Percentiles rank a stretch among this genome's conserved stretches.
These are phyloP conservation scores for Elmis aenea DNA, from an alignment of 2,888 invertebrate species.

Conservation along the genomic window DNA sequence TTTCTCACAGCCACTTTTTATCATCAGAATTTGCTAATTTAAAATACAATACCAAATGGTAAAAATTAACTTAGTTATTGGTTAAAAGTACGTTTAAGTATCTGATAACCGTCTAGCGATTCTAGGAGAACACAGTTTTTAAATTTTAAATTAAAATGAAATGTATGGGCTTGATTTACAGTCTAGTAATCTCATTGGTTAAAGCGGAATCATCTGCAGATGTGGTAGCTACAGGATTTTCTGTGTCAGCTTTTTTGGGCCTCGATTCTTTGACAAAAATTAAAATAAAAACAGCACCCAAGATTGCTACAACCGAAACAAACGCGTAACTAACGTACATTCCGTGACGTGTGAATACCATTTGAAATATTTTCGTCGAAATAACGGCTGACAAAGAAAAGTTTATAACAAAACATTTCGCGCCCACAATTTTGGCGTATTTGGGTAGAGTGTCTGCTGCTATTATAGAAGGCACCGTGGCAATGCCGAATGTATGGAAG, in stretches of 20 bases:
- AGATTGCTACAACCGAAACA: slow-evolving; percentile 11
- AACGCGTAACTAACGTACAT: slow-evolving; percentile 20
- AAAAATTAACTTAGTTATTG: too few species aligned
- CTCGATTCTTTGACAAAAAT: slow-evolving; percentile 4
- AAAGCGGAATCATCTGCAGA: too few species aligned
- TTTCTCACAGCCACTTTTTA: too few species aligned
- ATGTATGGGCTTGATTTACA: too few species aligned
- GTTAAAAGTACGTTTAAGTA: too few species aligned
- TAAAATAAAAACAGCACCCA: slow-evolving; percentile 1
- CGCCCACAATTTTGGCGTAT: slow-evolving; percentile 13
- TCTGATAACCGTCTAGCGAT: too few species aligned
- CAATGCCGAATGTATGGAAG: slow-evolving; percentile 24
- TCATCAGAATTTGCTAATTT: too few species aligned
- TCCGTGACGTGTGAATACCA: slow-evolving; percentile 20
- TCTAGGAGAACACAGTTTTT: too few species aligned
- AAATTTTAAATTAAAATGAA: too few species aligned
- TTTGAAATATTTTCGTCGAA: slow-evolving; percentile 28
- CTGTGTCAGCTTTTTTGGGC: neutral
- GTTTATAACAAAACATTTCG: slow-evolving; percentile 22
- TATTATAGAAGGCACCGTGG: slow-evolving; percentile 18
- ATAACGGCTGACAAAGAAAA: slow-evolving; percentile 27
- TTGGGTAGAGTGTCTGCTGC: slow-evolving; percentile 21
- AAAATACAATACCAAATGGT: too few species aligned
- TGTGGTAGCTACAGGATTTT: too few species aligned
- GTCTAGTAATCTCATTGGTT: too few species aligned